Percentiles rank a stretch among this genome's conserved stretches.
These are phyloP conservation scores for Poecilia velifera DNA, from an alignment of 2,797 vertebrate species.

Conservation along the genomic window DNA sequence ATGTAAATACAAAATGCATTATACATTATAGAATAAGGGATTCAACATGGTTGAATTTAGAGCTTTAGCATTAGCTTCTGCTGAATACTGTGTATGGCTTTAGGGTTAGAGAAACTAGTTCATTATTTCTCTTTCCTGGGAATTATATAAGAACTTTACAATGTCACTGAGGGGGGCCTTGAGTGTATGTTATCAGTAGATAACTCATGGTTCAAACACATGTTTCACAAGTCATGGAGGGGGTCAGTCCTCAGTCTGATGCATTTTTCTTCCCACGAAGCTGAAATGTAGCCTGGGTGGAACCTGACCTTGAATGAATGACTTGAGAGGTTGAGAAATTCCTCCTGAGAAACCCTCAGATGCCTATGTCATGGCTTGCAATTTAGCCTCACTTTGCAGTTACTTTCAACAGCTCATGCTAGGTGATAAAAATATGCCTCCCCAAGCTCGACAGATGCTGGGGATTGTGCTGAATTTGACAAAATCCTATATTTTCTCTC, in stretches of 20 bases:
- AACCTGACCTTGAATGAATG: slow-evolving; percentile 2
- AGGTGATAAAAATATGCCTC: slow-evolving; percentile 1
- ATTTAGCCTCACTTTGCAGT: slow-evolving; percentile 7
- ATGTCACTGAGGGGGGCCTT: background rate
- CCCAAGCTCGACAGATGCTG: slow-evolving; percentile 23
- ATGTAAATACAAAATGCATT: background rate
- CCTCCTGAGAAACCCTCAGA: slow-evolving; percentile 1
- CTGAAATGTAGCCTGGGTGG: background rate
- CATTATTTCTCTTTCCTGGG: background rate
- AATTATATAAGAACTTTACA: background rate
- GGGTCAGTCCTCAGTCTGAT: background rate
- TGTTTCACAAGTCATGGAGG: background rate
- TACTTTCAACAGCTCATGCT: background rate
- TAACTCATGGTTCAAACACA: slow-evolving; percentile 5
- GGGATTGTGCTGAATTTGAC: slow-evolving; percentile 24
- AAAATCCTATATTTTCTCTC: slow-evolving; percentile 21
- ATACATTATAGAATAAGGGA: background rate
- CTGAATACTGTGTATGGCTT: background rate
- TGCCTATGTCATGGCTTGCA: background rate
- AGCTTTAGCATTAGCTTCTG: background rate
- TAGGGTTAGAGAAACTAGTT: background rate
- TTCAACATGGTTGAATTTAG: background rate
- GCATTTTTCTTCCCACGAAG: slow-evolving; percentile 2
- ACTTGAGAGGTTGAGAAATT: background rate
- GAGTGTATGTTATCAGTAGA: background rate